phyloP scores from a whole-genome alignment of 2,888 invertebrate species.

The Smittia sp. region DNA sequence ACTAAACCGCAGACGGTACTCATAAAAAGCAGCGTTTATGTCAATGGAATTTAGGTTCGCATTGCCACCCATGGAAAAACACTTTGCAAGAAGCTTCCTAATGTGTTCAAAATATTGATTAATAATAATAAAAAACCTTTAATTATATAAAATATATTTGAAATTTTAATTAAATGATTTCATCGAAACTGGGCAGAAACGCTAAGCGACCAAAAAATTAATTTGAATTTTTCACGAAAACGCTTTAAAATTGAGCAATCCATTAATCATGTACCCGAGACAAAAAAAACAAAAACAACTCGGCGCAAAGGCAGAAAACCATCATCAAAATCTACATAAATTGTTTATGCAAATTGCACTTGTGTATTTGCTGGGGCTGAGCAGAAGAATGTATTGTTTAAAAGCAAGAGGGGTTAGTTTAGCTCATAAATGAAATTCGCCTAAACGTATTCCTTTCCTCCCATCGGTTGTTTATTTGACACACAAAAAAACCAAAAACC shows the following conservation, averaged over 20 bases:
- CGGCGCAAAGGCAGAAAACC: constrained; percentile 20
- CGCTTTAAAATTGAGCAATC: constrained; percentile 28
- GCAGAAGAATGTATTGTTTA: constrained; percentile 5
- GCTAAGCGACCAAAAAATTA: not conserved
- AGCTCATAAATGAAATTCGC: constrained; percentile 32
- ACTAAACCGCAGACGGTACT: constrained; percentile 33
- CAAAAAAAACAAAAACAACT: not conserved
- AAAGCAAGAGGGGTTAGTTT: constrained; percentile 28
- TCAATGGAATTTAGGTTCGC: not conserved
- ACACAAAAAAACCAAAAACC: constrained; percentile 21
- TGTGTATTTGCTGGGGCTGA: constrained; percentile 35
- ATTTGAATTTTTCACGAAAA: constrained; percentile 4
- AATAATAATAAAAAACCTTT: constrained; percentile 18
- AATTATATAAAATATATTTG: constrained; percentile 36
- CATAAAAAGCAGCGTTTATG: constrained; percentile 5
- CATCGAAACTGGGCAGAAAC: not conserved
- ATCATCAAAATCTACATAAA: constrained; percentile 34
- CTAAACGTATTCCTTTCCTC: not conserved
- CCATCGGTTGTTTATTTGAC: constrained; percentile 28
- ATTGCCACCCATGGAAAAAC: not conserved
- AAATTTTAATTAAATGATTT: constrained; percentile 16
- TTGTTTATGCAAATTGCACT: constrained; percentile 40
- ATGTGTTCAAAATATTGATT: constrained; percentile 7
- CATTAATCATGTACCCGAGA: constrained; percentile 35
- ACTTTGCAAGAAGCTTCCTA: not conserved